These are phyloP conservation scores for Mormyrops attenuatus DNA, from an alignment of 2,797 vertebrate genomes.

Conservation along the genomic window DNA sequence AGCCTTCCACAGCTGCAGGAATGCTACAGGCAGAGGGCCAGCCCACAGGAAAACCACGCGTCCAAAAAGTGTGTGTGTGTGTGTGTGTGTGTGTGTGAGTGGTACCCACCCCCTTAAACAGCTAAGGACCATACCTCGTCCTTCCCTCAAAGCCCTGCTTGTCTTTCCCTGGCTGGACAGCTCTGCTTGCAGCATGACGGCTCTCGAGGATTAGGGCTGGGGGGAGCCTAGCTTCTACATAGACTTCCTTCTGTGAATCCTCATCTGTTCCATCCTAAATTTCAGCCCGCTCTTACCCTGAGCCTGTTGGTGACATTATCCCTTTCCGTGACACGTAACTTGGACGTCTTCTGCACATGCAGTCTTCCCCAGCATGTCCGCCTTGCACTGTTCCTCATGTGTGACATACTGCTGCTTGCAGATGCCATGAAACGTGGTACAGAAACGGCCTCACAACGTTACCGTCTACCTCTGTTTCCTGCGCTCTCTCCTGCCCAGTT, in stretches of 20 bases:
- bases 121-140: neutral
- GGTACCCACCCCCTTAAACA: neutral
- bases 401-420: neutral
- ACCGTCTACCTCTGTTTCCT: neutral
- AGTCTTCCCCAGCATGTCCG: neutral
- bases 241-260: neutral
- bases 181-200: neutral
- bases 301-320: neutral
- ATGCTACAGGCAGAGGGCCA: constrained; percentile 7
- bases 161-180: neutral
- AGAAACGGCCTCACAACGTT: neutral
- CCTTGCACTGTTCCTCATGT: neutral
- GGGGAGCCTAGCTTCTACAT: neutral
- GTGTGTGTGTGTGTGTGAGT: neutral
- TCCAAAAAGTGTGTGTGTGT: neutral
- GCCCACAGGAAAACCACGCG: neutral
- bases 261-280: neutral
- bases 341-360: neutral
- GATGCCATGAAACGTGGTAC: neutral
- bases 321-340: neutral
- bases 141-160: neutral
- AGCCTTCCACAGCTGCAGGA: constrained; percentile 31
- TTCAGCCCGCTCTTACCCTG: neutral
- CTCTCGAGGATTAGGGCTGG: neutral
- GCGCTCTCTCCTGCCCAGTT: neutral